Evolutionary conservation across 2,888 invertebrate genomes (phyloP).

Genomic region (Leptodirus hochenwartii): DNA sequence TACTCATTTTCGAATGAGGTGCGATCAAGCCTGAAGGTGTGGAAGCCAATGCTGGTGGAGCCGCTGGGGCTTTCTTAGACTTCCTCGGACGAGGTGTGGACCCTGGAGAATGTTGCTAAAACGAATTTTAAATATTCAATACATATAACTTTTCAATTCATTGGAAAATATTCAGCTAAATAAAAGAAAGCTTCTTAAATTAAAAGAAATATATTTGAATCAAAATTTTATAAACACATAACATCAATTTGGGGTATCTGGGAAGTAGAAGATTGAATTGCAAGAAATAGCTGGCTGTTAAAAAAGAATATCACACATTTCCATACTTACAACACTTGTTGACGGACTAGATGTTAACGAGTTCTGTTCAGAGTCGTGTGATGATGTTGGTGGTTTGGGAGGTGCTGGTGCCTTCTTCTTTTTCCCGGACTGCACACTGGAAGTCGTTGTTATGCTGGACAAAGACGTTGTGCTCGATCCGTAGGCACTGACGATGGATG

Average conservation of each 20-base stretch:
- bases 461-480: constrained; percentile 28
- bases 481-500: constrained; percentile 18
- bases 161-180: no score
- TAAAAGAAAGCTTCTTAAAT: no score
- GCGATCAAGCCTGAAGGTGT: constrained; percentile 4
- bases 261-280: no score
- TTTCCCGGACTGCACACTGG: no score
- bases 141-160: background rate
- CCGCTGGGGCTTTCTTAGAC: constrained; percentile 46
- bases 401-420: no score
- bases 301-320: no score
- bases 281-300: constrained; percentile 5
- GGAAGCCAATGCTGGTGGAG: constrained; percentile 27
- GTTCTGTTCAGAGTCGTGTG: constrained; percentile 17
- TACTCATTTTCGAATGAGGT: background rate
- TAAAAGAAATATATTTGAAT: no score
- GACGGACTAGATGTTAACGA: constrained; percentile 23
- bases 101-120: constrained; percentile 23
- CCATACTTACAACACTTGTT: constrained; percentile 25
- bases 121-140: constrained; percentile 10
- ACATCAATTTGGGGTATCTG: no score
- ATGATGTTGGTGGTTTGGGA: no score
- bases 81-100: constrained; percentile 38
- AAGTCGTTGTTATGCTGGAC: constrained; percentile 18
- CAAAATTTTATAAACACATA: no score